Evolutionary conservation across 2,888 invertebrate genomes (phyloP).

Genomic region (Xestia ashworthii): DNA sequence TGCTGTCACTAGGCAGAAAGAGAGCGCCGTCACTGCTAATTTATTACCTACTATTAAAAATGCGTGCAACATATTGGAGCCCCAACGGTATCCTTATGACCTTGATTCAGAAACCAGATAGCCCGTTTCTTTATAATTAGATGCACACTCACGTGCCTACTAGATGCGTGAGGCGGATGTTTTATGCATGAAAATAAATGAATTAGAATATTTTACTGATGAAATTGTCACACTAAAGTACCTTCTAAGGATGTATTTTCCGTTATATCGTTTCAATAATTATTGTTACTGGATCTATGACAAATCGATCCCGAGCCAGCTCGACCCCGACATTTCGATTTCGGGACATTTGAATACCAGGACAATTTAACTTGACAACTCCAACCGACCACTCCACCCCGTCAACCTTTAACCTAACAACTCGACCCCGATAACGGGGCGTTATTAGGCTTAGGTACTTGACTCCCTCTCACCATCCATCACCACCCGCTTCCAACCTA

Average conservation of each 20-base stretch:
- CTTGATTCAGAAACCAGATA: background rate
- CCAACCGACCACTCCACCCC: background rate
- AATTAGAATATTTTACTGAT: background rate
- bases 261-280: background rate
- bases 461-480: background rate
- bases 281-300: background rate
- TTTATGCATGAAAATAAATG: background rate
- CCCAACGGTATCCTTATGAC: slow-evolving; percentile 1
- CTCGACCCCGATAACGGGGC: background rate
- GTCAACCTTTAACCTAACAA: background rate
- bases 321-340: background rate
- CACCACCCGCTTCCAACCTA: background rate
- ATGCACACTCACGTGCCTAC: background rate
- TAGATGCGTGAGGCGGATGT: background rate
- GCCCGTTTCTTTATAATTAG: slow-evolving; percentile 2
- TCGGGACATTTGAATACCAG: too few relatives aligned
- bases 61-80: background rate
- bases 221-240: background rate
- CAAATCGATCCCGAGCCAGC: too few relatives aligned
- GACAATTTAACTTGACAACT: background rate
- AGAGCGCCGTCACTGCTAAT: background rate
- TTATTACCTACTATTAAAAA: background rate
- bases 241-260: background rate
- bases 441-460: background rate
- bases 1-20: background rate